Evolutionary conservation across 2,888 invertebrate species (phyloP).

Genomic region (Leptothorax acervorum): DNA sequence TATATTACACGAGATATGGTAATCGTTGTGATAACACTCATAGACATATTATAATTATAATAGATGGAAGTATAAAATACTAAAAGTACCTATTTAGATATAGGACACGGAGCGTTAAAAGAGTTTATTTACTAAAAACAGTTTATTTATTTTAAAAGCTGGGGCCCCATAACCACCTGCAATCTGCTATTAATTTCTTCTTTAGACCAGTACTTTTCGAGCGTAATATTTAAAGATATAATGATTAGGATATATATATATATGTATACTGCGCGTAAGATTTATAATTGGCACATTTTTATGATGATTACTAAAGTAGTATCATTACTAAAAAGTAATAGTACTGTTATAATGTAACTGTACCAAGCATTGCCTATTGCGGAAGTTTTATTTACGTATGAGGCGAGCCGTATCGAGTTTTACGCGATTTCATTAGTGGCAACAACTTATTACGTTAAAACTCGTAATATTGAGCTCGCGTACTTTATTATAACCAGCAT

Average conservation of each 20-base stretch:
- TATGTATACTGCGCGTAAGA: neutral
- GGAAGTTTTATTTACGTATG: constrained; percentile 4
- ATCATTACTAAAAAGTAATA: neutral
- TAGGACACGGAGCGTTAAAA: neutral
- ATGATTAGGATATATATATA: neutral
- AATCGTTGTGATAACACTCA: constrained; percentile 1
- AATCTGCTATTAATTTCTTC: neutral
- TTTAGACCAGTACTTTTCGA: neutral
- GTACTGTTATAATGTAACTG: neutral
- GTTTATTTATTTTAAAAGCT: neutral
- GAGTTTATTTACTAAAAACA: neutral
- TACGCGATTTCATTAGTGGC: constrained; percentile 9
- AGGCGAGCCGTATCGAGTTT: constrained; percentile 8
- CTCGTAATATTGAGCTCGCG: neutral
- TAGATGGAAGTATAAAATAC: neutral
- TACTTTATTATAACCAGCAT: neutral
- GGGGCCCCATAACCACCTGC: neutral
- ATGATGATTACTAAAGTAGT: neutral
- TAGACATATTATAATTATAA: constrained; percentile 25
- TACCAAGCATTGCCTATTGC: neutral
- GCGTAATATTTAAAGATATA: neutral
- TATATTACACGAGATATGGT: constrained; percentile 28
- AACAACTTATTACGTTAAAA: constrained; percentile 11
- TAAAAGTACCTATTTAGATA: neutral
- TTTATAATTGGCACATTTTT: constrained; percentile 10